phyloP scores from a whole-genome alignment of 2,888 invertebrate genomes.

The Ethmia dodecea region DNA sequence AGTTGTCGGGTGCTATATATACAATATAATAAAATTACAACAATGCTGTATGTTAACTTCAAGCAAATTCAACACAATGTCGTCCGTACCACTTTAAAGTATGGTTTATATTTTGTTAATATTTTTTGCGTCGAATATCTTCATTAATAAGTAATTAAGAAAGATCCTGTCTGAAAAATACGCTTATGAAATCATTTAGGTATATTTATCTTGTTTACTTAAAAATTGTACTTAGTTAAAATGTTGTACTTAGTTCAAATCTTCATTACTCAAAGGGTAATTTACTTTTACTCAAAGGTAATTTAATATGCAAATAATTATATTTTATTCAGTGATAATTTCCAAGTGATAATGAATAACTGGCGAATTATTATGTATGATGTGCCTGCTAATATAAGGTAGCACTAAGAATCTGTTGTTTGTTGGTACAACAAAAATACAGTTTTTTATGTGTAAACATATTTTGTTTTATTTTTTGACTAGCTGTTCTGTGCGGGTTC shows the following conservation, averaged over 20 bases:
- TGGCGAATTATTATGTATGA: constrained; percentile 24
- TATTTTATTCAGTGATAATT: constrained; percentile 35
- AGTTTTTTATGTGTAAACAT: constrained; percentile 41
- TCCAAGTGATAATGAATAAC: constrained; percentile 45
- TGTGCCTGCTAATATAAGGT: constrained; percentile 41
- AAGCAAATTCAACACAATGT: constrained; percentile 26
- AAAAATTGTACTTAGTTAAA: too few relatives aligned
- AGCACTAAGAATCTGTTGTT: constrained; percentile 46
- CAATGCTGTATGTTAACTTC: constrained; percentile 29
- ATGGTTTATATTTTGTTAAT: constrained; percentile 15
- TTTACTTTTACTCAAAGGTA: too few relatives aligned
- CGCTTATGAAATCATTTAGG: too few relatives aligned
- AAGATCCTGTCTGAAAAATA: too few relatives aligned
- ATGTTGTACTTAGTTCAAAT: too few relatives aligned
- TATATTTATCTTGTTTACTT: too few relatives aligned
- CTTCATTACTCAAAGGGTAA: too few relatives aligned
- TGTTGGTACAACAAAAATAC: constrained; percentile 46
- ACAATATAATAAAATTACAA: too few relatives aligned
- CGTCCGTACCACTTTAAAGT: constrained; percentile 1
- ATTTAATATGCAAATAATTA: too few relatives aligned
- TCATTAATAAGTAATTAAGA: too few relatives aligned
- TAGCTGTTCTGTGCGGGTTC: too few relatives aligned
- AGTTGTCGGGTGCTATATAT: constrained; percentile 43
- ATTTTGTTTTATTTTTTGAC: constrained; percentile 26
- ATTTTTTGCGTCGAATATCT: too few relatives aligned